A percentile compares a stretch with the other conserved stretches of the same genome.
Evolutionary conservation across 2,113 vertebrate genomes (phyloP).

Genomic region (Callithrix jacchus): DNA sequence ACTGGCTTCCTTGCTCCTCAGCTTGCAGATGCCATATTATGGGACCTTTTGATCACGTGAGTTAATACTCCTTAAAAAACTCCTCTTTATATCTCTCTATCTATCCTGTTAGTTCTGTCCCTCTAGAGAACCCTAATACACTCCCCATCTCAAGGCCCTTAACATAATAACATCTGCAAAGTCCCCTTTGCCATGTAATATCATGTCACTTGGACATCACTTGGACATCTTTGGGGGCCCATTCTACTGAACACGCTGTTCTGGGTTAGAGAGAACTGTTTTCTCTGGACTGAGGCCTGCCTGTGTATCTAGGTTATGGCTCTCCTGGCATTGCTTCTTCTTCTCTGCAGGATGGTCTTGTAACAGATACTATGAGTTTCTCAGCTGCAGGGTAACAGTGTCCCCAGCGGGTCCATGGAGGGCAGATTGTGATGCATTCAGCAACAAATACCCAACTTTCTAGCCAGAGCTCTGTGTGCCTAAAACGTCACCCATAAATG

Average conservation of each 20-base stretch:
- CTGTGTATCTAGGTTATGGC: background rate
- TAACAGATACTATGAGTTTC: background rate
- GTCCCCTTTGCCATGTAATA: background rate
- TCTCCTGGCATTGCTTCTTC: background rate
- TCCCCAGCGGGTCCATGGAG: background rate
- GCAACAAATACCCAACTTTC: background rate
- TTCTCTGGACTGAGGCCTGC: background rate
- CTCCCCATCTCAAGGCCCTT: background rate
- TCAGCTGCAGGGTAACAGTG: background rate
- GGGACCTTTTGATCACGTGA: too few species aligned
- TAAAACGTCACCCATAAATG: background rate
- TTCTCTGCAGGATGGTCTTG: background rate
- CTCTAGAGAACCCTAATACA: background rate
- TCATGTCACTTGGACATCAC: background rate
- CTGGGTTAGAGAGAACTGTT: background rate
- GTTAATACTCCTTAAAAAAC: too few species aligned
- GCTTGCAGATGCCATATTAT: too few species aligned
- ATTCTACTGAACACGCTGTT: background rate
- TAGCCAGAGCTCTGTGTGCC: background rate
- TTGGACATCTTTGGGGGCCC: background rate
- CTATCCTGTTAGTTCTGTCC: too few species aligned
- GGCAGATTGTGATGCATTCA: background rate
- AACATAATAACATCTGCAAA: background rate
- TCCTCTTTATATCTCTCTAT: too few species aligned
- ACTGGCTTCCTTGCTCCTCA: too few species aligned